Percentiles rank a stretch among this genome's conserved stretches.
phyloP scores from a whole-genome alignment of 2,113 vertebrate genomes.

The Microtus ochrogaster region DNA sequence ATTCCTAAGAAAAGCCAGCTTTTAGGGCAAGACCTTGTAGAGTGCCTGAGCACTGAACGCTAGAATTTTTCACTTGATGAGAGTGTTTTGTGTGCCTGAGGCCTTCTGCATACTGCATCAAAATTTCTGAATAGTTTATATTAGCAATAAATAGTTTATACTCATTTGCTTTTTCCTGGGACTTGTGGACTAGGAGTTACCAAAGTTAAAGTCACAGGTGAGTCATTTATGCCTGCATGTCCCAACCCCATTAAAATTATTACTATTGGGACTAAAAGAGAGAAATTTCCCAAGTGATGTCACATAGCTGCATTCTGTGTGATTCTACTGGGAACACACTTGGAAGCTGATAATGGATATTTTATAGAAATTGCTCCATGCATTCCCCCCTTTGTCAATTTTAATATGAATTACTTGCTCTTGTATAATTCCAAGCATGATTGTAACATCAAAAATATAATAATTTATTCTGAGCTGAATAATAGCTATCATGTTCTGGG shows the following conservation, averaged over 20 bases:
- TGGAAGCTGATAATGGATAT: not conserved
- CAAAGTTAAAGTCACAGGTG: not conserved
- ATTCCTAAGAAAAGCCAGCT: not conserved
- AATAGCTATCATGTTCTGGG: not conserved
- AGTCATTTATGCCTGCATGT: accelerated
- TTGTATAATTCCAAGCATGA: not conserved
- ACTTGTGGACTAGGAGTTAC: not conserved
- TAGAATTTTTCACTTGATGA: not conserved
- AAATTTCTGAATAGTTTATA: not conserved
- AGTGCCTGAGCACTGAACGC: not conserved
- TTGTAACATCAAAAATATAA: not conserved
- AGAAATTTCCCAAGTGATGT: not conserved
- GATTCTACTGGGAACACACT: not conserved
- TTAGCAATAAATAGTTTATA: not conserved
- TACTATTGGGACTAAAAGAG: not conserved
- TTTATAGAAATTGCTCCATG: not conserved
- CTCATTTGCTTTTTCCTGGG: not conserved
- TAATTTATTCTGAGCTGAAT: not conserved
- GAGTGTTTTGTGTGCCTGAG: not conserved
- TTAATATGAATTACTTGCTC: not conserved
- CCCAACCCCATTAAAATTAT: not conserved
- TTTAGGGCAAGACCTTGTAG: not conserved
- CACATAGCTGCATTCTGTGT: not conserved
- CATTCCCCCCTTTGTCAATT: not conserved
- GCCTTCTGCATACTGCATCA: not conserved